These are phyloP conservation scores for Chaetura pelagica DNA, from an alignment of 2,113 vertebrate genomes.

Conservation along the genomic window DNA sequence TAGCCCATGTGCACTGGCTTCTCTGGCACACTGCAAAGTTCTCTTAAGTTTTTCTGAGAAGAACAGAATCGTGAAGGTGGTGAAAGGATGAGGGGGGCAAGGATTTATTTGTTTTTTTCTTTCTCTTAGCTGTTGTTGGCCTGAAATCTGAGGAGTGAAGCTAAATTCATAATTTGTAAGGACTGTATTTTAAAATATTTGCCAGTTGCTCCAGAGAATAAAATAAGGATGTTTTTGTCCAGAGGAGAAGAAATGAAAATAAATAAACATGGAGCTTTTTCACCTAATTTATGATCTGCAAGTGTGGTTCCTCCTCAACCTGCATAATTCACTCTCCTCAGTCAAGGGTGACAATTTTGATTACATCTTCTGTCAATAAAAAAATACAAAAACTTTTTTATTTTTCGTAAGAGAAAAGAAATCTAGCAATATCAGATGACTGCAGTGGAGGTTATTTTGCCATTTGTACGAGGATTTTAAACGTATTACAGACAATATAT, in stretches of 20 bases:
- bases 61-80: constrained; percentile 1
- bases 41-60: constrained; percentile 45
- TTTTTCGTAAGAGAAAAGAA: not conserved
- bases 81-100: constrained; percentile 22
- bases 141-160: constrained; percentile 14
- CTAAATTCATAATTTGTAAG: constrained; percentile 46
- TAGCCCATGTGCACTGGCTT: not conserved
- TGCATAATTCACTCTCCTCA: constrained; percentile 21
- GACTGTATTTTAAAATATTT: constrained; percentile 35
- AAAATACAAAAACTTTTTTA: not conserved
- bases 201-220: constrained; percentile 37
- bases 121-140: constrained; percentile 41
- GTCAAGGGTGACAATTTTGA: not conserved
- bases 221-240: constrained; percentile 44
- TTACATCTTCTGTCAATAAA: constrained; percentile 44
- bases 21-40: not conserved
- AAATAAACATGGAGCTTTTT: constrained; percentile 43
- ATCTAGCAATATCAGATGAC: not conserved
- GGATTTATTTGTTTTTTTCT: constrained; percentile 51
- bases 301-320: constrained; percentile 19
- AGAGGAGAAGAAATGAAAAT: constrained; percentile 38
- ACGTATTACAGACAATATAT: not conserved
- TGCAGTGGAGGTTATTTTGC: not conserved
- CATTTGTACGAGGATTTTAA: not conserved
- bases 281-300: constrained; percentile 49